Conservation (phyloP, 2,888 invertebrate species). For the Crossocerus cetratus region DNA sequence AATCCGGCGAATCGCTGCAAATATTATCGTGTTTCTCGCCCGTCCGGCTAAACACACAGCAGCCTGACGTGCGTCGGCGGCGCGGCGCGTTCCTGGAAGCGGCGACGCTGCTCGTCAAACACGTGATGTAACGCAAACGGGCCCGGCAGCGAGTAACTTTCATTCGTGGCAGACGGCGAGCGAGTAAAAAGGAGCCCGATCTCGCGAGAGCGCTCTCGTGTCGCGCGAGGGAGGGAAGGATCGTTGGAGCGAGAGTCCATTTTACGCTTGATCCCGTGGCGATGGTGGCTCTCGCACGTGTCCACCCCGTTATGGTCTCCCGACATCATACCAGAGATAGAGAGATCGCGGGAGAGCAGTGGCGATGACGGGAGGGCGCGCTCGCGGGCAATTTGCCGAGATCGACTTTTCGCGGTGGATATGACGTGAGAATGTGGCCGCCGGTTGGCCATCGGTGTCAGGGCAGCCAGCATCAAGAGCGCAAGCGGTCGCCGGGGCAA, state of each 20-base stretch:
- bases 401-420: conserved; percentile 4
- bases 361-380: background rate
- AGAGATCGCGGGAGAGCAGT: background rate
- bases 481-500: conserved; percentile 15
- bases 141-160: conserved; percentile 1
- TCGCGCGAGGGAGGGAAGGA: too few species aligned
- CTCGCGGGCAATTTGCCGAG: background rate
- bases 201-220: too few species aligned
- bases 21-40: conserved; percentile 38
- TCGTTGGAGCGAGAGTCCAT: too few species aligned
- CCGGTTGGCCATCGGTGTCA: background rate
- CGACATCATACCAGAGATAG: too few species aligned
- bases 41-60: conserved; percentile 24
- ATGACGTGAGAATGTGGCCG: background rate
- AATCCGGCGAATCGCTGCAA: conserved; percentile 20
- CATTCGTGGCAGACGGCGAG: background rate
- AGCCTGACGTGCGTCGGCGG: background rate
- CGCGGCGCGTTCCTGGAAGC: background rate
- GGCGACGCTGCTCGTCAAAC: background rate
- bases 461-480: background rate
- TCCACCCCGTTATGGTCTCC: too few species aligned
- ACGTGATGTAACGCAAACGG: conserved; percentile 5
- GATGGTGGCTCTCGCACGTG: too few species aligned
- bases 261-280: too few species aligned
- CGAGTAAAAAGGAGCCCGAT: too few species aligned